Evolutionary conservation across 2,797 vertebrate genomes (phyloP).

Genomic region (Hippopotamyrus pictus): DNA sequence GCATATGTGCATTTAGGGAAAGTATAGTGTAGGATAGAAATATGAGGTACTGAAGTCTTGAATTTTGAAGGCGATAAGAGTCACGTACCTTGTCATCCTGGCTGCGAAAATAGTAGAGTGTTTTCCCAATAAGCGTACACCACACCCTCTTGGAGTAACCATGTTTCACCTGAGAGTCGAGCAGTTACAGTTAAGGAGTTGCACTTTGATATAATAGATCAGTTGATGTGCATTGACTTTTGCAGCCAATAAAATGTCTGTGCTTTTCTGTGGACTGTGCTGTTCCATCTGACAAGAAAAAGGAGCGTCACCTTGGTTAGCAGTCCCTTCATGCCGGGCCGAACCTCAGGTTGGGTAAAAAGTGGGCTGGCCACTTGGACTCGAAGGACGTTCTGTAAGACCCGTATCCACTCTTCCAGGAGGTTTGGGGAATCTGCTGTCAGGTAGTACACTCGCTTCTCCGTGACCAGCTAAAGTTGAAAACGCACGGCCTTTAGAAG

Average conservation of each 20-base stretch:
- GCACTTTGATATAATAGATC: background rate
- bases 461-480: conserved; percentile 73
- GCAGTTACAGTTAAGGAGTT: background rate
- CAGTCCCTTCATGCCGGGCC: conserved; percentile 79
- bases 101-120: conserved; percentile 87
- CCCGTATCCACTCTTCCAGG: conserved; percentile 90
- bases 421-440: conserved; percentile 97
- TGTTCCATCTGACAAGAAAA: background rate
- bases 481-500: background rate
- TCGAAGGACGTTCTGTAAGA: conserved; percentile 84
- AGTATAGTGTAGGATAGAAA: background rate
- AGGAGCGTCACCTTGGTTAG: conserved; percentile 77
- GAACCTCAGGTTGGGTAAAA: conserved; percentile 76
- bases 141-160: conserved; percentile 93
- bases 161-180: conserved; percentile 77
- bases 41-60: background rate
- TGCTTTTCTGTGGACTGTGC: background rate
- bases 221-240: background rate
- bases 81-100: conserved; percentile 88
- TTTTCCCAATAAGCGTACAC: conserved; percentile 86
- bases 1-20: background rate
- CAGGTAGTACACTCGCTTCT: conserved; percentile 82
- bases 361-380: conserved; percentile 84
- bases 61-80: background rate
- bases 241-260: background rate